Percentiles rank a stretch among this genome's conserved stretches.
Evolutionary conservation across 2,888 invertebrate species (phyloP).

Genomic region (Polyploca ridens): DNA sequence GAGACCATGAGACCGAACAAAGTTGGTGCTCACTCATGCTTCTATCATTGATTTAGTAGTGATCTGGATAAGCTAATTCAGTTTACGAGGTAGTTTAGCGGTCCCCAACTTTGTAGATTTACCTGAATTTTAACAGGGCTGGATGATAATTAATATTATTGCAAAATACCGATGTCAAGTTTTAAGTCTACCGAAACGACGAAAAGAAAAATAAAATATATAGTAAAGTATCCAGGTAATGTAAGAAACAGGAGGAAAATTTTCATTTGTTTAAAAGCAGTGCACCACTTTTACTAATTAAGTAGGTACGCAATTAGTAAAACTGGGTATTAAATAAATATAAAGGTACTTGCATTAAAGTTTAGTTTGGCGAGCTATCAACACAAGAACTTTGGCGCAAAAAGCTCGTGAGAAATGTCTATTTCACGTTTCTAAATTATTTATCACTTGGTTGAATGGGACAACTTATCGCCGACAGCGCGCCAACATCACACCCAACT

Average conservation of each 20-base stretch:
- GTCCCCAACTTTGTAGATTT: neutral
- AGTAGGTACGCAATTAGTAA: neutral
- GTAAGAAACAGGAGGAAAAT: neutral
- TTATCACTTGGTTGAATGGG: constrained; percentile 40
- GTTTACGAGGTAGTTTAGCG: constrained; percentile 15
- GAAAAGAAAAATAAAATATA: no score
- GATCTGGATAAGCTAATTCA: constrained; percentile 39
- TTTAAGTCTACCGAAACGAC: no score
- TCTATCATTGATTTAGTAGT: constrained; percentile 37
- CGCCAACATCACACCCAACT: constrained; percentile 49
- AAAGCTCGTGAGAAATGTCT: constrained; percentile 18
- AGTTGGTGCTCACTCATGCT: constrained; percentile 36
- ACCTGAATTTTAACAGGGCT: neutral
- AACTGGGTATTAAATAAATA: neutral
- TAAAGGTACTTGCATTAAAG: neutral
- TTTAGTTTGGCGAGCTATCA: constrained; percentile 6
- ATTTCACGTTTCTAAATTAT: constrained; percentile 31
- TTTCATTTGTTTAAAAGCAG: neutral
- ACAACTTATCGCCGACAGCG: constrained; percentile 43
- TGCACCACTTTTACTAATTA: neutral
- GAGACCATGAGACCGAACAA: constrained; percentile 24
- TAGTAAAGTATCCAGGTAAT: neutral
- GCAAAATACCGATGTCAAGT: neutral
- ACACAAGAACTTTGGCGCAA: constrained; percentile 4
- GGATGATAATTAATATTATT: neutral